A percentile compares a stretch with the other conserved stretches of the same genome.
These are phyloP conservation scores for Agonopterix arenella DNA, from an alignment of 2,888 invertebrate genomes.

Conservation along the genomic window DNA sequence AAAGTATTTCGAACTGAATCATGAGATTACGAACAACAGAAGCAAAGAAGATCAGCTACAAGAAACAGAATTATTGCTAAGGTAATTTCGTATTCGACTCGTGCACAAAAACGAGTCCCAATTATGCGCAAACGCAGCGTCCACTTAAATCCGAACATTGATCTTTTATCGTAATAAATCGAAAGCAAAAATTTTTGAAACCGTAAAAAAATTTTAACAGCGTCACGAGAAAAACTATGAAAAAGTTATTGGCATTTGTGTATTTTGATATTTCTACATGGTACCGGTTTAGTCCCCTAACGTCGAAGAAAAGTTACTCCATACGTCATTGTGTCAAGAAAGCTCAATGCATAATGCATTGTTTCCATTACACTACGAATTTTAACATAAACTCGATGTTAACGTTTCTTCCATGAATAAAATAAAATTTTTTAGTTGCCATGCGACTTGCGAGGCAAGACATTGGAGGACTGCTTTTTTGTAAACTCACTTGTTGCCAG, in stretches of 20 bases:
- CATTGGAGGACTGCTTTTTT: constrained; percentile 41
- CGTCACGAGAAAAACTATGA: constrained; percentile 47
- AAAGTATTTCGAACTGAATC: no score
- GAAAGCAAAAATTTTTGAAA: constrained; percentile 38
- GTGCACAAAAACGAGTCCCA: constrained; percentile 61
- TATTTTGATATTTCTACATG: constrained; percentile 52
- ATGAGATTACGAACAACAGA: not conserved
- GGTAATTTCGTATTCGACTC: constrained; percentile 61
- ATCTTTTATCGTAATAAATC: constrained; percentile 47
- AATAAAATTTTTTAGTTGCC: constrained; percentile 60
- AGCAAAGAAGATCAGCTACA: constrained; percentile 23
- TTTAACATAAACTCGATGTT: constrained; percentile 73
- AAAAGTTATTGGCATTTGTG: constrained; percentile 44
- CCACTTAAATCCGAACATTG: constrained; percentile 57
- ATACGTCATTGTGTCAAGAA: constrained; percentile 70
- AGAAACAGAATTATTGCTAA: constrained; percentile 57
- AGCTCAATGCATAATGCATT: constrained; percentile 66
- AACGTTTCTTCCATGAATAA: constrained; percentile 70
- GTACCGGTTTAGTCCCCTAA: constrained; percentile 43
- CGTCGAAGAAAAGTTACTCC: constrained; percentile 61
- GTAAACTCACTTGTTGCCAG: constrained; percentile 8
- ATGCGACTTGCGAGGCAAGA: constrained; percentile 24
- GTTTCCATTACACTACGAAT: constrained; percentile 74
- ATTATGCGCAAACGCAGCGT: constrained; percentile 66
- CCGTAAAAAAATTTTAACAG: constrained; percentile 39